These are phyloP conservation scores for Ashinkailepas kermadecensis DNA, from an alignment of 2,888 invertebrate genomes.

Conservation along the genomic window DNA sequence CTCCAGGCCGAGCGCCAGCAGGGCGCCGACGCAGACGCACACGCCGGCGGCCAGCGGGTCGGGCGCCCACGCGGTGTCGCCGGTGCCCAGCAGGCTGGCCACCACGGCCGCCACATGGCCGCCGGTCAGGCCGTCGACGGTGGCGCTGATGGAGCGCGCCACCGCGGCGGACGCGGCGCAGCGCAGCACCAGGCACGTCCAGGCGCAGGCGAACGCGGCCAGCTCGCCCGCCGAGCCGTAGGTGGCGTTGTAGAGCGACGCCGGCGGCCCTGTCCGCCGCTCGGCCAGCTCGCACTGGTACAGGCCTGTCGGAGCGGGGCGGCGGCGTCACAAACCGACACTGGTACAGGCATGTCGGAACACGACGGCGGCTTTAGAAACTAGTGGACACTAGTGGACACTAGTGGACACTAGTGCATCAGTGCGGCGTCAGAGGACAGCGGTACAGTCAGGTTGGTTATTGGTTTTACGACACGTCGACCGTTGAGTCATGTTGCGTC, in stretches of 20 bases:
- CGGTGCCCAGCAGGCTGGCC: neutral
- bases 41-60: conserved; percentile 5
- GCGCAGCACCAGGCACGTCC: neutral
- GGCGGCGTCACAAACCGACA: too few species aligned
- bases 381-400: too few species aligned
- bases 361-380: too few species aligned
- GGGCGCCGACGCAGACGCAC: neutral
- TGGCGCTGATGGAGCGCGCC: conserved; percentile 15
- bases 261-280: neutral
- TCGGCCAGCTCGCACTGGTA: neutral
- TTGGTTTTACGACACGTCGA: too few species aligned
- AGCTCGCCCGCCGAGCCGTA: neutral
- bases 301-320: neutral
- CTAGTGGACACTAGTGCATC: too few species aligned
- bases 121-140: conserved; percentile 1
- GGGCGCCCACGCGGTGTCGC: neutral
- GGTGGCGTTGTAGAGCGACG: neutral
- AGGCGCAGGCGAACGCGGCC: neutral
- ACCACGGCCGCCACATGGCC: neutral
- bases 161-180: neutral
- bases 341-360: too few species aligned
- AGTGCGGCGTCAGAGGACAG: too few species aligned
- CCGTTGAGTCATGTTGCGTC: too few species aligned
- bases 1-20: neutral
- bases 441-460: too few species aligned